Base-by-base conservation (phyloP, 2,113 vertebrate genomes). In the Eptatretus burgeri region DNA sequence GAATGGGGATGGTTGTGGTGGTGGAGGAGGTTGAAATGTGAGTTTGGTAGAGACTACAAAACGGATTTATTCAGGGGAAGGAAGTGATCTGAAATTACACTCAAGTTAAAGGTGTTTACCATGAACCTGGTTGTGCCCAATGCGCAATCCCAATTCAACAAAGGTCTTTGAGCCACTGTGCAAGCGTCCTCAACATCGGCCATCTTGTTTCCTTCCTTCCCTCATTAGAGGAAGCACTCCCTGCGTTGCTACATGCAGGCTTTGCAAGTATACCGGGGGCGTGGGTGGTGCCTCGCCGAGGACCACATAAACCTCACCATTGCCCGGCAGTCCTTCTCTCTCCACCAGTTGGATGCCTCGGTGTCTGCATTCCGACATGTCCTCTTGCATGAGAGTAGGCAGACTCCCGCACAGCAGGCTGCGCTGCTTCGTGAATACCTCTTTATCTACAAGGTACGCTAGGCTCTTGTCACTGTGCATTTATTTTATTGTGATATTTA, bases 281-380 rank as follows among this genome's bases (percentile, higher is more conserved):
- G 88, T 67, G 85, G 84, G 66, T 98, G 91, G 91, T 84, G 84
- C 67, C 74, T 98, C 60, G 91, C 91, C 16, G 91, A 95, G 69
- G 91, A 98, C 71, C 91, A 98, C 64, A 98, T 98, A 70, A 95
- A 98, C 74, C 94, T 98, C 71, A 98, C 86, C 17, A 89, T 98
- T 11, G 91, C 88, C 0, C 83, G 87, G 2, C 91, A 95, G 73
- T 95, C 87, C 19, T 95, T 85, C 62, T 95, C 87, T 0, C 79
- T 95, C 50, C 73, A 74, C 11, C 85, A 93, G 64, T 72, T 80
- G 13, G 91, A 93, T 62, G 83, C 80, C 13, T 86, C 91, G 1
- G 81, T 87, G 11, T 78, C 75, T 19, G 91, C 91, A 62, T 95
- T 98, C 71, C 77, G 80, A 65, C 83, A 94, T 72, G 88, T 98